Conservation (phyloP, 2,797 vertebrate species). For the Helostoma temminkii region DNA sequence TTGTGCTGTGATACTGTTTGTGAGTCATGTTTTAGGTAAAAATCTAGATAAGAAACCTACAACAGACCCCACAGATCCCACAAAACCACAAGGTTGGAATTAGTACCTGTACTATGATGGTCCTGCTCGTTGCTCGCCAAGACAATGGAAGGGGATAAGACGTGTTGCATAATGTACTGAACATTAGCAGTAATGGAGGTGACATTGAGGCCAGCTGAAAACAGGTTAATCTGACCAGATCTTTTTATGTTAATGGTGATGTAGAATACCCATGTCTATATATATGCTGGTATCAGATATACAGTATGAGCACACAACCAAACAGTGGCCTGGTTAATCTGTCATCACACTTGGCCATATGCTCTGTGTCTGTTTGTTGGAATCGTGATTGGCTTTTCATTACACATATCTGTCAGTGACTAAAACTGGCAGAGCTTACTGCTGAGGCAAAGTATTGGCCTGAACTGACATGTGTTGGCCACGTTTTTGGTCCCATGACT, state of each 20-base stretch:
- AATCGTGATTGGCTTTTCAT: constrained; percentile 51
- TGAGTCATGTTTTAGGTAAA: no score
- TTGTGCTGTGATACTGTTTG: no score
- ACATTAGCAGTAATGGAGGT: not conserved
- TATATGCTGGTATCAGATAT: constrained; percentile 2
- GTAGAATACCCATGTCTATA: not conserved
- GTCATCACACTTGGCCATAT: constrained; percentile 50
- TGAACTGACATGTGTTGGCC: constrained; percentile 41
- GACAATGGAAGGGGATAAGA: no score
- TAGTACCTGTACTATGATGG: no score
- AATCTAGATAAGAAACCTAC: no score
- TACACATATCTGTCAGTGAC: constrained; percentile 58
- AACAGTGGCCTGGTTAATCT: constrained; percentile 7
- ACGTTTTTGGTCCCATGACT: constrained; percentile 9
- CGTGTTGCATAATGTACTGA: no score
- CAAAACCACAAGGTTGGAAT: no score
- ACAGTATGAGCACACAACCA: not conserved
- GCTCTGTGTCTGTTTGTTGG: constrained; percentile 43
- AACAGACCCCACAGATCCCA: no score
- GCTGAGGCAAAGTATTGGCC: constrained; percentile 60
- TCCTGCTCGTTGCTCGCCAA: no score
- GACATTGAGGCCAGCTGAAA: not conserved
- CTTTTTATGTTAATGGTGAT: not conserved
- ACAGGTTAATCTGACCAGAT: not conserved
- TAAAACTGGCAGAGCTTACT: constrained; percentile 39